Evolutionary conservation across 2,888 invertebrate genomes (phyloP).

Genomic region (Aethes cnicana): DNA sequence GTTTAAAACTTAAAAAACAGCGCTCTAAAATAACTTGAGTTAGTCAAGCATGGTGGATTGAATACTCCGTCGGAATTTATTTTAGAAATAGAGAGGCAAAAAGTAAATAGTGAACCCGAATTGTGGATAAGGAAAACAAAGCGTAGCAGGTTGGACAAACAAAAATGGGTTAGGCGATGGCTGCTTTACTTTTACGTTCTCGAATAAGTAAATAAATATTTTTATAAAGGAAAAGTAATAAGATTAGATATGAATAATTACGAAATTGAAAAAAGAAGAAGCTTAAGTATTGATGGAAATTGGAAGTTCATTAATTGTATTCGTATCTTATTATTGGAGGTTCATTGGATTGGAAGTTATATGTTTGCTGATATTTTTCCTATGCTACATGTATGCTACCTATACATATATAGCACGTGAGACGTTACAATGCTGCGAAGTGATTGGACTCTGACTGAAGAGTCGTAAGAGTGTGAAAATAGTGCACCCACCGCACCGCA

Average conservation of each 20-base stretch:
- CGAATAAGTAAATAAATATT: slow-evolving; percentile 20
- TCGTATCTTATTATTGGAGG: too few relatives aligned
- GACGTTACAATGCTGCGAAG: too few relatives aligned
- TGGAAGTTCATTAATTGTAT: too few relatives aligned
- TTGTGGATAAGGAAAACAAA: slow-evolving; percentile 58
- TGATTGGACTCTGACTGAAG: too few relatives aligned
- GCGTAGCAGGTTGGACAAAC: slow-evolving; percentile 51
- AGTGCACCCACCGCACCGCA: too few relatives aligned
- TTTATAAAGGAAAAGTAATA: background rate
- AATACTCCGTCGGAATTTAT: slow-evolving; percentile 41
- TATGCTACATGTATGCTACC: too few relatives aligned
- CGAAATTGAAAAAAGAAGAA: background rate
- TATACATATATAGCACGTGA: too few relatives aligned
- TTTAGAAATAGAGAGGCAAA: slow-evolving; percentile 44
- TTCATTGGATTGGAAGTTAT: too few relatives aligned
- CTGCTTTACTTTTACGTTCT: slow-evolving; percentile 40
- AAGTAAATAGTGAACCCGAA: slow-evolving; percentile 51
- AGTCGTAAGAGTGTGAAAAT: too few relatives aligned
- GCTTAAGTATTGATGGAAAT: background rate
- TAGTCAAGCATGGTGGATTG: slow-evolving; percentile 9
- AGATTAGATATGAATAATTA: background rate
- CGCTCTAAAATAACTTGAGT: too few relatives aligned
- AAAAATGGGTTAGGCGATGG: slow-evolving; percentile 47
- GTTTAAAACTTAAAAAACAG: too few relatives aligned
- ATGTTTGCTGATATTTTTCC: too few relatives aligned